Conservation (phyloP, 2,888 invertebrate species). For the Encarsia formosa region DNA sequence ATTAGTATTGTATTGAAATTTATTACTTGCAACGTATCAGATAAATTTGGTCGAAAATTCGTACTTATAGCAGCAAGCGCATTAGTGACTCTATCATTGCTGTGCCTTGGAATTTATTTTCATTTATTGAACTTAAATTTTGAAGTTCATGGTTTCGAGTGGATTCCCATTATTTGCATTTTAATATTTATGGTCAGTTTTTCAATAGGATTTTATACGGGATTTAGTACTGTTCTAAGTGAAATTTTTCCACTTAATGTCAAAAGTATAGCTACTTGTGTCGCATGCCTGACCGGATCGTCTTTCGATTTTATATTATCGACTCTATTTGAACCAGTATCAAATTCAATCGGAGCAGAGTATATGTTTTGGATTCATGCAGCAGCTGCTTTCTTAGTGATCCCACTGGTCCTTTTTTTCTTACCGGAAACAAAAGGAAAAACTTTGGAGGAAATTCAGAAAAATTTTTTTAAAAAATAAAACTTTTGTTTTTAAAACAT, state of each 20-base stretch:
- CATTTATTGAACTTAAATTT: slow-evolving; percentile 27
- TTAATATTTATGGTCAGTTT: slow-evolving; percentile 27
- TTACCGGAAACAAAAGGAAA: slow-evolving; percentile 45
- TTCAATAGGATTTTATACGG: slow-evolving; percentile 20
- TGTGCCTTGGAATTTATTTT: slow-evolving; percentile 35
- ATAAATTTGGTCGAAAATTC: slow-evolving; percentile 27
- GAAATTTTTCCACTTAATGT: slow-evolving; percentile 30
- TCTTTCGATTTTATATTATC: slow-evolving; percentile 26
- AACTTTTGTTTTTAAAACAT: too few relatives aligned
- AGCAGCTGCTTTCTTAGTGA: neutral
- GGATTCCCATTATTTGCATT: slow-evolving; percentile 33
- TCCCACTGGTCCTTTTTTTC: neutral
- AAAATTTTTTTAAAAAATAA: too few relatives aligned
- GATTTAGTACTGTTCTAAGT: slow-evolving; percentile 27
- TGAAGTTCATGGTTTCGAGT: slow-evolving; percentile 31
- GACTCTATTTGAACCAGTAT: slow-evolving; percentile 30
- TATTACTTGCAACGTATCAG: slow-evolving; percentile 25
- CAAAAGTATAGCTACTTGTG: slow-evolving; percentile 27
- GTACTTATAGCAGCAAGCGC: slow-evolving; percentile 27
- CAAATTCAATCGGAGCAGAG: slow-evolving; percentile 23
- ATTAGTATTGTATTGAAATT: slow-evolving; percentile 23
- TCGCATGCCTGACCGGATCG: slow-evolving; percentile 20
- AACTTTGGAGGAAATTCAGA: slow-evolving; percentile 41
- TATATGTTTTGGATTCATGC: slow-evolving; percentile 19
- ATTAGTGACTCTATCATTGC: slow-evolving; percentile 29